Base-by-base conservation (phyloP, 2,797 vertebrate genomes). In the Pelobates cultripes region DNA sequence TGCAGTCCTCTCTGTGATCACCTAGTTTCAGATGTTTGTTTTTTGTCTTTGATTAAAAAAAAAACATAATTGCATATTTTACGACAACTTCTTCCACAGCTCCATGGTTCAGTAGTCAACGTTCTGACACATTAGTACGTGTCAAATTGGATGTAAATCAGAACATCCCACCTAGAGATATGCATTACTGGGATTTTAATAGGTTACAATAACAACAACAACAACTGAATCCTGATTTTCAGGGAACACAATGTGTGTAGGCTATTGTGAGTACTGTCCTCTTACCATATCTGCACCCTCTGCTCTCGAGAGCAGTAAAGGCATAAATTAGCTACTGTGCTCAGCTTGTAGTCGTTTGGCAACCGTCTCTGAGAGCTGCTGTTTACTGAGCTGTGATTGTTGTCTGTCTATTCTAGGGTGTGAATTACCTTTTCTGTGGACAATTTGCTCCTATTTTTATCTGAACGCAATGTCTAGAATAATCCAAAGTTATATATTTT, bases 341-440 rank as follows among this genome's bases (percentile, higher is more conserved):
- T 51, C 47, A 51, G 57, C 15, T 14, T 15, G 15, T 61, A 61
- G 57, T 3, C 0, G 12, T 61, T 13, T n/a, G 14, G 12, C 12
- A n/a, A 5, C 10, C 10, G 57, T 61, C 13, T 61, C 57, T 0
- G 57, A 14, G 57, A 13, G 57, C 57, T 75, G 73, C 47, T 10
- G 10, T 61, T 61, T 41, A 63, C 57, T 63, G 57, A 75, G 53
- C 43, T 63, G 60, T 75, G 57, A 75, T 42, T 53, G 41, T 43
- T 63, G 41, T 44, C 15, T 75, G 42, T 13, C 73, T 40, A 17
- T 43, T 28, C 7, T 75, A 64, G 41, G n/a, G 57, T 75, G 73
- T 63, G 57, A 75, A 61, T 75, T 75, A 61, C 14, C 55, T 51
- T 51, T 51, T 51, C 2, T 51, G 47, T 51, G 5, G 28, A 28